phyloP scores from a whole-genome alignment of 2,888 invertebrate species.

The Malacosoma neustria region DNA sequence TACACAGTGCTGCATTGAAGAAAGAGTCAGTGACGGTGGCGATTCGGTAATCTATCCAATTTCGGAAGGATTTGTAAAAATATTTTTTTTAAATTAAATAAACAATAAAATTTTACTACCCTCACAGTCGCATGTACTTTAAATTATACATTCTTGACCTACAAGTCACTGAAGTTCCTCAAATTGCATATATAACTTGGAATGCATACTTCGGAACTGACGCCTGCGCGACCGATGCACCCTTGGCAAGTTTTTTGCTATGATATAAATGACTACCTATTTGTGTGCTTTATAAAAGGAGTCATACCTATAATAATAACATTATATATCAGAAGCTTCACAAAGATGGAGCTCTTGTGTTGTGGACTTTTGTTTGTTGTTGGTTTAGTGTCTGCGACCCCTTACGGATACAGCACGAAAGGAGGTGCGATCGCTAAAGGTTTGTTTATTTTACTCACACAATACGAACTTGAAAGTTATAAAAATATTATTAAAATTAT shows the following conservation, averaged over 20 bases:
- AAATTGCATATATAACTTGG: background rate
- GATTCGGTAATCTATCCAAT: too few relatives aligned
- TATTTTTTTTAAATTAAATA: too few relatives aligned
- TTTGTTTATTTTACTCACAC: conserved; percentile 20
- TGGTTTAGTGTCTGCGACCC: conserved; percentile 40
- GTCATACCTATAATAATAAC: conserved; percentile 39
- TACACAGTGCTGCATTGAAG: too few relatives aligned
- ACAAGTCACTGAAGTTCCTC: background rate
- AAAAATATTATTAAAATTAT: background rate
- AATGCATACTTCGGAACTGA: background rate
- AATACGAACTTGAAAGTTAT: conserved; percentile 2
- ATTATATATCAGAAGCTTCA: conserved; percentile 58
- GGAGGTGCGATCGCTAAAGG: conserved; percentile 52
- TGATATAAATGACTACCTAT: conserved; percentile 49
- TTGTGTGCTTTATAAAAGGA: conserved; percentile 69
- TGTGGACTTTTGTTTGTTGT: conserved; percentile 39
- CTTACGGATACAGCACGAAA: conserved; percentile 57
- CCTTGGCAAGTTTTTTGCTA: conserved; percentile 52
- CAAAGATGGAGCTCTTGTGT: conserved; percentile 57
- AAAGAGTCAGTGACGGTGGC: too few relatives aligned
- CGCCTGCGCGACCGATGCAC: background rate
- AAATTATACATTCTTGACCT: background rate
- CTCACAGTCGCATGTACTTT: too few relatives aligned
- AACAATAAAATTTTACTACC: too few relatives aligned
- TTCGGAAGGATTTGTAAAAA: too few relatives aligned